Base-by-base conservation (phyloP, 2,888 invertebrate species). In the Mythimna impura region DNA sequence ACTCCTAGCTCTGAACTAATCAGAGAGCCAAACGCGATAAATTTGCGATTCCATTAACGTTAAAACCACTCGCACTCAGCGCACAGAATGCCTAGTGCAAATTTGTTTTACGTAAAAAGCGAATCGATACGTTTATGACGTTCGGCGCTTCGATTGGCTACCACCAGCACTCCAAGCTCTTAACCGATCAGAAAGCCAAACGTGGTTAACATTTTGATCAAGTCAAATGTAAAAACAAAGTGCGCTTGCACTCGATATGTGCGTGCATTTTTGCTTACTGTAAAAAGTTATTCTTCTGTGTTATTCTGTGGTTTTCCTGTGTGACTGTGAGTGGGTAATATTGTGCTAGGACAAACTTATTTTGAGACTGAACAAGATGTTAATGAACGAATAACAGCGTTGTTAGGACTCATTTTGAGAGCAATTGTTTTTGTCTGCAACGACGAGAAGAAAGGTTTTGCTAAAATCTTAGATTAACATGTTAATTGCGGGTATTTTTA, bases 381-480 rank as follows among this genome's bases (percentile, higher is more conserved):
- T 72, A 78, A 78, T 76, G 62, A 57, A 66, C n/a, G 34, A 72
- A 66, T 71, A 66, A 66, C 55, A 66, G 4, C 52, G 14, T 52
- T 78, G 57, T 57, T 72, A 8, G 30, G 52, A 47, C 43, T 66
- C 52, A 58, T 61, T 61, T 71, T 12, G 5, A 43, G 25, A 66
- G 65, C 30, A 62, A 34, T 62, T 69, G 50, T 57, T 68, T 60
- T 40, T 61, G n/a, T 54, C 61, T 8, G 14, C 25, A 47, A 43
- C 22, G 10, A 34, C 14, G 20, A 69, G 14, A 50, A 8, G 47
- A 36, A n/a, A 30, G 12, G 3, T 58, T 30, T n/a, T 40, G 17
- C n/a, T 25, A 12, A 36, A n/a, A 40, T 4, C 9, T 12, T 36
- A 25, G 55, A 25, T 55, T 25, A 12, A 14, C 25, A 25, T 25